Base-by-base conservation (phyloP, 2,888 invertebrate genomes). In the Nyleta sp. region DNA sequence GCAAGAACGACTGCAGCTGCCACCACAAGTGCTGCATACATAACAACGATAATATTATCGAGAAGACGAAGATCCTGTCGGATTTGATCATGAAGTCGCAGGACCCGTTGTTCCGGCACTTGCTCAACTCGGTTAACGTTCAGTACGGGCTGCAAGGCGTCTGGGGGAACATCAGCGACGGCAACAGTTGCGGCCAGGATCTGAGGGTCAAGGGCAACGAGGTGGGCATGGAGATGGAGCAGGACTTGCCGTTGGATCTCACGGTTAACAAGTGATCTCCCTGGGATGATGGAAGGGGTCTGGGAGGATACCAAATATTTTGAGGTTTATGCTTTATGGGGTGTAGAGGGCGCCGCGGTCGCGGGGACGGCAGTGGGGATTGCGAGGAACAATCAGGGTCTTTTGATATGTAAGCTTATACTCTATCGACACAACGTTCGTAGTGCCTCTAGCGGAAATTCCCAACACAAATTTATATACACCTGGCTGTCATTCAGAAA, bases 121-220 rank as follows among this genome's bases (percentile, higher is more conserved):
- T 91, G 2, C 72, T 87, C 8, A 87, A 86, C 10, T 84, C 91
- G 42, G 88, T 90, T 3, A 90, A 91, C 67, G 74, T 89, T 17
- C 87, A 87, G 65, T 90, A 90, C 76, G 89, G 88, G 6, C 40
- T 91, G 50, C 88, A 88, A 38, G 88, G 84, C 20, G 86, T 89
- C 81, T 91, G 91, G 90, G 83, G 81, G 24, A 86, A 87, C 72
- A 83, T 86, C 33, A 80, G 81, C 11, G 85, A 86, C 33, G 81
- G 75, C 4, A 83, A 74, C 78, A 89, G 85, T 22, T 89, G 89
- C 48, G 88, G 87, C 0, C 88, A 90, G 75, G 90, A 90, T 75
- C 82, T 89, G 28, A 85, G 89, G 70, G 91, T 92, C 15, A 92
- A 92, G 76, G 91, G 89, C 28, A 91, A 91, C 59, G 91, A 91